phyloP scores from a whole-genome alignment of 2,888 invertebrate species.

The Andrena dorsata region DNA sequence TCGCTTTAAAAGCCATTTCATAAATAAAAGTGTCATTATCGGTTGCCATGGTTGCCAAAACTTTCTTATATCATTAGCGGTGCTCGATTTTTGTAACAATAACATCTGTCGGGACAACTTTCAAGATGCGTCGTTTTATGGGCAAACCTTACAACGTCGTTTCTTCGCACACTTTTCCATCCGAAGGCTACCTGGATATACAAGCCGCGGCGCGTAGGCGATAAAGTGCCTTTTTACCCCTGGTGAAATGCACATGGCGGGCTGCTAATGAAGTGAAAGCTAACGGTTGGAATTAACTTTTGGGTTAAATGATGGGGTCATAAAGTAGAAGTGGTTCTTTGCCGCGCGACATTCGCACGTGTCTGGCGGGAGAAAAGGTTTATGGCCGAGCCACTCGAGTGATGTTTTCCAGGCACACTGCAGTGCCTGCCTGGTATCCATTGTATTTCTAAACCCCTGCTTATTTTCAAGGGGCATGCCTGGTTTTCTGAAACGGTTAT shows the following conservation, averaged over 20 bases:
- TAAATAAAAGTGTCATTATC: neutral
- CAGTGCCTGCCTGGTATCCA: neutral
- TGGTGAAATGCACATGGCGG: neutral
- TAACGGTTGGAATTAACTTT: conserved; percentile 13
- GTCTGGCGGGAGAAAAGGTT: conserved; percentile 10
- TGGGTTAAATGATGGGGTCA: neutral
- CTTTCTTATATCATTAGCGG: conserved; percentile 7
- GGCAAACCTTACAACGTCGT: no score
- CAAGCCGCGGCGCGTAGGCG: no score
- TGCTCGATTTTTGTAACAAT: neutral
- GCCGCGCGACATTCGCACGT: neutral
- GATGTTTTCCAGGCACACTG: conserved; percentile 6
- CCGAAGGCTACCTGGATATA: no score
- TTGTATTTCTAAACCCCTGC: neutral
- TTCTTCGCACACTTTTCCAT: no score
- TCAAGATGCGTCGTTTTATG: no score
- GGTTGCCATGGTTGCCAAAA: conserved; percentile 9
- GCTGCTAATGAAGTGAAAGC: neutral
- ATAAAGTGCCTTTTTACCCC: no score
- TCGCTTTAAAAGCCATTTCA: neutral
- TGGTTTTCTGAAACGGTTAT: neutral
- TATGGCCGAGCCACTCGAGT: neutral
- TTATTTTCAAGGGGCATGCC: neutral
- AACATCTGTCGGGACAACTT: no score
- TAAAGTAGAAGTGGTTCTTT: conserved; percentile 14